Conservation (phyloP, 1,140 invertebrate species). For the Brachionus asplanchnoidis region DNA sequence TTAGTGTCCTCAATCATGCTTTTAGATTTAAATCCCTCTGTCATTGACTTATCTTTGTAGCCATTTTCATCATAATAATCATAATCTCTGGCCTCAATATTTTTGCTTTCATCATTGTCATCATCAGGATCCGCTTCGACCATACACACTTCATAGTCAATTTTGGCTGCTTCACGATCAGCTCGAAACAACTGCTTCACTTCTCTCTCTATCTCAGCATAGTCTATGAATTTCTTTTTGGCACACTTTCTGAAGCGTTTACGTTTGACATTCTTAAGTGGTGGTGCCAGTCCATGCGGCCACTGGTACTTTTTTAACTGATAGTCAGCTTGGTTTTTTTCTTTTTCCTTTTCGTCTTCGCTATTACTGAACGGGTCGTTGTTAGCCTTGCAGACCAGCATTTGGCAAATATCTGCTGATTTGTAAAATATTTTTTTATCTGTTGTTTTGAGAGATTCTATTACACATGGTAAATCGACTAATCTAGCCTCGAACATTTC, state of each 20-base stretch:
- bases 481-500: constrained; percentile 59
- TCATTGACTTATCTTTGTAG: neutral
- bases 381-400: constrained; percentile 54
- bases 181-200: constrained; percentile 71
- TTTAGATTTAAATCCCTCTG: neutral
- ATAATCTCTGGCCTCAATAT: neutral
- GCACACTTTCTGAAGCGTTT: constrained; percentile 87
- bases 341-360: constrained; percentile 22
- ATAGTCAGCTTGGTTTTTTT: neutral
- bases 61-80: neutral
- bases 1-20: constrained; percentile 25
- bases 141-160: constrained; percentile 2
- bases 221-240: constrained; percentile 89
- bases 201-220: constrained; percentile 95
- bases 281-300: constrained; percentile 86
- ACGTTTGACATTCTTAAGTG: constrained; percentile 87
- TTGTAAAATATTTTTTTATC: constrained; percentile 95
- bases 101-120: constrained; percentile 9
- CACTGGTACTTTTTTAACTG: constrained; percentile 64
- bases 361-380: constrained; percentile 42
- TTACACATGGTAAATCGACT: constrained; percentile 83
- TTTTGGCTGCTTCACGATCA: constrained; percentile 35
- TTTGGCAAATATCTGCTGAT: constrained; percentile 89
- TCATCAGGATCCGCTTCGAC: constrained; percentile 17
- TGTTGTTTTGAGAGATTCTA: constrained; percentile 89